Evolutionary conservation across 2,888 invertebrate species (phyloP).

Genomic region (Liopterus haemorrhoidalis): DNA sequence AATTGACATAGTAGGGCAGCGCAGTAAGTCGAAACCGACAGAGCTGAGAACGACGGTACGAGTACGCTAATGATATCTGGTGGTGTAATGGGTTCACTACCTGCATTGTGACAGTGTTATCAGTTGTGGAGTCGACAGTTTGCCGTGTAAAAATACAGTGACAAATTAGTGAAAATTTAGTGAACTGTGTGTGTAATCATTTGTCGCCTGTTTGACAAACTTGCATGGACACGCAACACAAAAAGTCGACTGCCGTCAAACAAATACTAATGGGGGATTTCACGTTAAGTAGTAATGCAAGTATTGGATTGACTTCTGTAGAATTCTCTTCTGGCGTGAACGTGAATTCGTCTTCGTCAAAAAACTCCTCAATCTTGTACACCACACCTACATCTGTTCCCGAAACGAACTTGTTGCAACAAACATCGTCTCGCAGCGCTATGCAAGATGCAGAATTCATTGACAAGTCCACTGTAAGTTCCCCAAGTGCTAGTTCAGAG

Average conservation of each 20-base stretch:
- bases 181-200: no score
- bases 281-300: conserved; percentile 46
- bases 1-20: no score
- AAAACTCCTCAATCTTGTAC: conserved; percentile 41
- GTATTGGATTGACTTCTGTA: conserved; percentile 44
- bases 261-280: conserved; percentile 48
- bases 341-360: conserved; percentile 39
- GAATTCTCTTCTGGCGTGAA: conserved; percentile 41
- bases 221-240: conserved; percentile 19
- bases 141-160: no score
- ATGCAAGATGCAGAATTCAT: conserved; percentile 48
- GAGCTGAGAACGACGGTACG: no score
- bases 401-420: conserved; percentile 34
- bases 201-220: no score
- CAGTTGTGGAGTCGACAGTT: conserved; percentile 19
- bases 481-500: conserved; percentile 16
- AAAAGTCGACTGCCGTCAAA: conserved; percentile 21
- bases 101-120: conserved; percentile 16
- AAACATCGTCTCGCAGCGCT: conserved; percentile 40
- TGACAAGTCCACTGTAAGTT: conserved; percentile 40
- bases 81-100: conserved; percentile 14
- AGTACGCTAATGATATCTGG: conserved; percentile 20
- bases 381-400: conserved; percentile 39
- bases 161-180: no score
- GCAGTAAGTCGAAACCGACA: no score